Conservation (phyloP, 2,797 vertebrate species). For the Pelobates cultripes region DNA sequence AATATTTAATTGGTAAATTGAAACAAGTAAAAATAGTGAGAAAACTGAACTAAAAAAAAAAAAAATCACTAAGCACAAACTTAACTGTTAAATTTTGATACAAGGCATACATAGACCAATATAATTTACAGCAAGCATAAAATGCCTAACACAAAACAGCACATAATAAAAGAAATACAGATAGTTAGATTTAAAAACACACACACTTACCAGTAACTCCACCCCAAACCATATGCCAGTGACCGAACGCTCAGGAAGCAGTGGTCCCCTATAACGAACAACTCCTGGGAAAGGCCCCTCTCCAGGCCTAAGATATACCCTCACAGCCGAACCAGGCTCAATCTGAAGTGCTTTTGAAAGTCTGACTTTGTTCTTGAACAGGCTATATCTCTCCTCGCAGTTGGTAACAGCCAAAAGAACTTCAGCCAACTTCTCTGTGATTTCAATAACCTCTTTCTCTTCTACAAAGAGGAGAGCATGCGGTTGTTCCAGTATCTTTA, state of each 20-base stretch:
- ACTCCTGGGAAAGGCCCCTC: conserved; percentile 92
- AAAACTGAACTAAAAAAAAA: too few species aligned
- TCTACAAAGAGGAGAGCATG: conserved; percentile 89
- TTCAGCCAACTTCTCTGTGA: conserved; percentile 91
- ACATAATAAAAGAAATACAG: not conserved
- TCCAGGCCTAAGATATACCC: conserved; percentile 89
- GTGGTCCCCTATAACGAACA: conserved; percentile 92
- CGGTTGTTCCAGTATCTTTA: conserved; percentile 93
- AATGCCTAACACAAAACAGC: too few species aligned
- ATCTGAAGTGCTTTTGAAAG: conserved; percentile 89
- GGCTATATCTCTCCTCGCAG: conserved; percentile 90
- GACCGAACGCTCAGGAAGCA: conserved; percentile 88
- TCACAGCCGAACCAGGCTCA: conserved; percentile 90
- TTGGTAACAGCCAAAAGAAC: conserved; percentile 96
- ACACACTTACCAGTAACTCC: conserved; percentile 89
- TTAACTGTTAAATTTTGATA: too few species aligned
- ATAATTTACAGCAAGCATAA: too few species aligned
- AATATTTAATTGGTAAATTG: too few species aligned
- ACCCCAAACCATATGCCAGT: conserved; percentile 97
- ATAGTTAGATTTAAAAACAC: too few species aligned
- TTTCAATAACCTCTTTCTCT: conserved; percentile 89
- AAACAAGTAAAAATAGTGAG: too few species aligned
- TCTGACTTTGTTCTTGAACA: conserved; percentile 85
- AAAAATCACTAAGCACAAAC: too few species aligned
- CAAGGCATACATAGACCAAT: too few species aligned